Base-by-base conservation (phyloP, 2,797 vertebrate genomes). In the Melanotaenia trifasciata region DNA sequence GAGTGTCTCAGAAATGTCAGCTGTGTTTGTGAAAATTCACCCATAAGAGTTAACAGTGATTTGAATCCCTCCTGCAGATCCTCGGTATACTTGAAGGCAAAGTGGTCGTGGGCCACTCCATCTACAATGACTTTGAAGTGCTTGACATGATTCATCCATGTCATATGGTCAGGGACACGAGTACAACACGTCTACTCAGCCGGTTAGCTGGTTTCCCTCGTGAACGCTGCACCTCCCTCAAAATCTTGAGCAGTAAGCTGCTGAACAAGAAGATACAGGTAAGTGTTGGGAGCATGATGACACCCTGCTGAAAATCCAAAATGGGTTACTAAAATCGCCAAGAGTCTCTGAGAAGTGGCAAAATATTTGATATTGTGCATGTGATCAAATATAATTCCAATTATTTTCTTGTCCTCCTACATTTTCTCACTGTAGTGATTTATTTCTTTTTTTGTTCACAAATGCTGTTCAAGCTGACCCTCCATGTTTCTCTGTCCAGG, bases 251-350 rank as follows among this genome's bases (percentile, higher is more conserved):
- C 50, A 70, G 56, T 38, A 90, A 87, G 43, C 93, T 99, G 40
- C 95, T 99, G 13, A 89, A 93, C 58, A 96, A 96, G 79, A 91
- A 71, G 32, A 98, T 99, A 71, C 98, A 99, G 96, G 98, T 98
- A 67, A 82, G 83, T 3, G 16, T 47, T 28, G 2, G 16, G 5
- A 12, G 38, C 32, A 14, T 22, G 2, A 16, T 59, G 22, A 30
- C 3, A 54, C 13, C 36, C 43, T 10, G 14, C 45, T 58, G 13
- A 38, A 30, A 12, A 53, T 1, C 11, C 11, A 24, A 22, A 12
- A 51, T 22, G n/a, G 22, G 5, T 12, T 51, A 12, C 10, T 5
- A 4, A 51, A 24, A 24, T 24, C 2, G 2, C 4, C 16, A 45
- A 3, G 3, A 18, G 9, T 50, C 16, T 45, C 47, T 50, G 20